phyloP scores from a whole-genome alignment of 2,888 invertebrate species.

The Platycheirus albimanus region DNA sequence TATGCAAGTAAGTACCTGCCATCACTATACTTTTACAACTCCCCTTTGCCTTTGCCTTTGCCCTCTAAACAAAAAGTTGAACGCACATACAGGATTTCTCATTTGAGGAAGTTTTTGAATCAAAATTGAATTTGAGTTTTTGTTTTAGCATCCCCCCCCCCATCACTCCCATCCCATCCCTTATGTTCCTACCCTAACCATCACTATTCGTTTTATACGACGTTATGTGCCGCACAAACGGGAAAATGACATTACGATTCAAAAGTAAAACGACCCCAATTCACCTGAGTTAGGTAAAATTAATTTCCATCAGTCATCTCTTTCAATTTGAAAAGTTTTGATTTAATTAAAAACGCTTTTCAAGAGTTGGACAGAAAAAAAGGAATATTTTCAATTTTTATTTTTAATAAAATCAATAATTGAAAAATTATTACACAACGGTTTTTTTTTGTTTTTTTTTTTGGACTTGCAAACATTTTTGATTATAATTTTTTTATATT shows the following conservation, averaged over 20 bases:
- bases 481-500: not conserved
- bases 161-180: not conserved
- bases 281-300: slow-evolving; percentile 61
- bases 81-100: slow-evolving; percentile 35
- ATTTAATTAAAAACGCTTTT: slow-evolving; percentile 64
- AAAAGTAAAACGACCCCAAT: slow-evolving; percentile 41
- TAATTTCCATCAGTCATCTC: slow-evolving; percentile 65
- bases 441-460: not conserved
- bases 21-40: slow-evolving; percentile 1
- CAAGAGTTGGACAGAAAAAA: slow-evolving; percentile 19
- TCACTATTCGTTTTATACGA: not conserved
- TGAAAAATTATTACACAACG: not conserved
- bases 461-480: too few species aligned
- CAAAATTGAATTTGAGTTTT: slow-evolving; percentile 61
- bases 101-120: slow-evolving; percentile 56
- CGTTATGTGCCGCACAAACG: not conserved
- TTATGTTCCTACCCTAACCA: not conserved
- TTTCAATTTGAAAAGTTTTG: slow-evolving; percentile 50
- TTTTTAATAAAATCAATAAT: slow-evolving; percentile 30
- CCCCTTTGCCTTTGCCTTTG: not conserved
- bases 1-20: slow-evolving; percentile 49
- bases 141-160: slow-evolving; percentile 16
- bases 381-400: not conserved
- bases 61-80: not conserved
- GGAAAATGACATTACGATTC: slow-evolving; percentile 50